Evolutionary conservation across 1,140 invertebrate genomes (phyloP).

Genomic region (Araneus ventricosus): DNA sequence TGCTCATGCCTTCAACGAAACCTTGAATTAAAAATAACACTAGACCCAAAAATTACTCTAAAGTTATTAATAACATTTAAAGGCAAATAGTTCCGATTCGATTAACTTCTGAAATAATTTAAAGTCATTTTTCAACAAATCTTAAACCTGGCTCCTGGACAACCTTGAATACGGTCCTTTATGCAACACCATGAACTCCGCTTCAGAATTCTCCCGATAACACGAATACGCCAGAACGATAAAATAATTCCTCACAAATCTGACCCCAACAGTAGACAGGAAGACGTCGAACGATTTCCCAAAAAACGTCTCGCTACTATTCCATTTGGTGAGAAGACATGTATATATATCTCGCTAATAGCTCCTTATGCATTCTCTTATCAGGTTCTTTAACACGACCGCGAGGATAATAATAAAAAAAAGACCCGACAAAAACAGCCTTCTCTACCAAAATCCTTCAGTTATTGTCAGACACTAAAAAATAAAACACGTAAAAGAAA

Average conservation of each 20-base stretch:
- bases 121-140: too few relatives aligned
- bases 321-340: not conserved
- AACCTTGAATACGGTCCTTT: too few relatives aligned
- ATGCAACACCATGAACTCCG: not conserved
- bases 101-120: too few relatives aligned
- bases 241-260: not conserved
- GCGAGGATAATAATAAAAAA: not conserved
- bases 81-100: too few relatives aligned
- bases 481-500: not conserved
- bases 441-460: not conserved
- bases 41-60: too few relatives aligned
- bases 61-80: too few relatives aligned
- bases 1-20: too few relatives aligned
- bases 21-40: too few relatives aligned
- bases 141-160: too few relatives aligned
- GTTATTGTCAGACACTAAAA: constrained; percentile 33
- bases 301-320: not conserved
- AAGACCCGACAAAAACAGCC: not conserved
- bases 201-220: not conserved
- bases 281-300: not conserved
- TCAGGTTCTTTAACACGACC: not conserved
- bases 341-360: not conserved
- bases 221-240: not conserved
- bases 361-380: constrained; percentile 38
- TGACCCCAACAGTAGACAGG: not conserved